These are phyloP conservation scores for Ectemnius cavifrons DNA, from an alignment of 2,888 invertebrate species.

Conservation along the genomic window DNA sequence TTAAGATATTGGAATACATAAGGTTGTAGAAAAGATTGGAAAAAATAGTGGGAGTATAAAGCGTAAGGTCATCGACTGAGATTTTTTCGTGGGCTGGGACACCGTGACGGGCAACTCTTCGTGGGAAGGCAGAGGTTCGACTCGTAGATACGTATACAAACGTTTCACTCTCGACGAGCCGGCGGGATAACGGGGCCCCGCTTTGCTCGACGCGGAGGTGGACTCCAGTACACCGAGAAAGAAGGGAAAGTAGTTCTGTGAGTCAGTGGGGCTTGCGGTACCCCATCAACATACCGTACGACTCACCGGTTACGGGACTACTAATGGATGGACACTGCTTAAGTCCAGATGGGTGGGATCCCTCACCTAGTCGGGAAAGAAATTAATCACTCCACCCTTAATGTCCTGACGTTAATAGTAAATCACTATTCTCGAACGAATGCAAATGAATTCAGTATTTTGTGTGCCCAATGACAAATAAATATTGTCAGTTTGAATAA, in stretches of 20 bases:
- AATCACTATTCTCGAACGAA: too few relatives aligned
- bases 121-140: constrained; percentile 53
- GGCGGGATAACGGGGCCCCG: constrained; percentile 71
- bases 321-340: neutral
- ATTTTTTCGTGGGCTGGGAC: constrained; percentile 35
- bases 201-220: constrained; percentile 52
- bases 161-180: constrained; percentile 71
- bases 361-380: neutral
- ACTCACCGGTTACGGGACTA: constrained; percentile 45
- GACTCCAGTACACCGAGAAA: constrained; percentile 60
- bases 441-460: too few relatives aligned
- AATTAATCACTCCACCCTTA: too few relatives aligned
- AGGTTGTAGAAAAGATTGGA: constrained; percentile 2
- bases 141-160: constrained; percentile 33
- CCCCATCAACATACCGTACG: constrained; percentile 50
- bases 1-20: neutral
- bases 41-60: constrained; percentile 19
- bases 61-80: constrained; percentile 32
- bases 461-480: too few relatives aligned
- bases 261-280: constrained; percentile 77
- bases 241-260: constrained; percentile 77
- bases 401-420: too few relatives aligned
- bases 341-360: neutral
- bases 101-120: constrained; percentile 38
- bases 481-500: too few relatives aligned